Evolutionary conservation across 2,888 invertebrate genomes (phyloP).

Genomic region (Archaeoteleia sp.): DNA sequence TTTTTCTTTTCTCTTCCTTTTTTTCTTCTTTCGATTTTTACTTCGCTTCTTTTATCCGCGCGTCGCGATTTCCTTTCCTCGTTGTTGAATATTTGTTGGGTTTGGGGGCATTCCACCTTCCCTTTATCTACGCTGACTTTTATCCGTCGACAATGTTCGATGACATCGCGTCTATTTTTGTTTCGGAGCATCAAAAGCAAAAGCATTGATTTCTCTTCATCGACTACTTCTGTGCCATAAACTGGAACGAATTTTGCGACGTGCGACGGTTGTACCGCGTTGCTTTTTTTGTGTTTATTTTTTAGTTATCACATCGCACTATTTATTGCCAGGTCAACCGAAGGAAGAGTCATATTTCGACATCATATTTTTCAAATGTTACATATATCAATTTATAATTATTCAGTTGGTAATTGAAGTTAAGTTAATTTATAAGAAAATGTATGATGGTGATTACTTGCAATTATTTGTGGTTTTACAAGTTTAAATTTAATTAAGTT

Average conservation of each 20-base stretch:
- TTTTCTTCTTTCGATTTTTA: slow-evolving; percentile 16
- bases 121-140: slow-evolving; percentile 27
- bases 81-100: slow-evolving; percentile 28
- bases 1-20: slow-evolving; percentile 13
- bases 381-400: too few species aligned
- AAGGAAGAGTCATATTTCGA: too few species aligned
- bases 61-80: slow-evolving; percentile 29
- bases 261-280: background rate
- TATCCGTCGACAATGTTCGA: slow-evolving; percentile 40
- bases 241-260: slow-evolving; percentile 40
- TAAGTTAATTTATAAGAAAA: too few species aligned
- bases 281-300: background rate
- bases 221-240: slow-evolving; percentile 22
- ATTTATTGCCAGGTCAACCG: too few species aligned
- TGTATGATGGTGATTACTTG: too few species aligned
- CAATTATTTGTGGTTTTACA: too few species aligned
- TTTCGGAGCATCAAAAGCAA: slow-evolving; percentile 29
- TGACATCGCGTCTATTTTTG: slow-evolving; percentile 40
- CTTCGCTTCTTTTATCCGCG: slow-evolving; percentile 23
- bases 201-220: slow-evolving; percentile 37
- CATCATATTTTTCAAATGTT: too few species aligned
- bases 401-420: too few species aligned
- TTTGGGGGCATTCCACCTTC: slow-evolving; percentile 10
- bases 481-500: too few species aligned
- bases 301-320: too few species aligned